phyloP scores from a whole-genome alignment of 2,113 vertebrate genomes.

The Gavia stellata region DNA sequence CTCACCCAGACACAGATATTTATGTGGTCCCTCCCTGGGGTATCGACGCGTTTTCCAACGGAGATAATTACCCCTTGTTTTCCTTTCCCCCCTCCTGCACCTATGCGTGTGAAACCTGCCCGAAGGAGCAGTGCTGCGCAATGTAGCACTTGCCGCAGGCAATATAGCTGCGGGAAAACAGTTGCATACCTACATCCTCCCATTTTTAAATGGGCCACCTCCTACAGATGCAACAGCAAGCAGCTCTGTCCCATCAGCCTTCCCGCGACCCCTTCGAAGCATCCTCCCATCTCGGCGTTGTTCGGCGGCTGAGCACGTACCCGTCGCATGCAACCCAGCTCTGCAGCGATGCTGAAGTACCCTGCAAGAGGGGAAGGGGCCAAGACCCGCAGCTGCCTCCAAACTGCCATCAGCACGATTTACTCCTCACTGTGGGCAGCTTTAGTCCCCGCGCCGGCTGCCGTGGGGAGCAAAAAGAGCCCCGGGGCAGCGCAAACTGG shows the following conservation, averaged over 20 bases:
- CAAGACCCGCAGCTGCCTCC: not conserved
- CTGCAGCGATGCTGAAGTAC: not conserved
- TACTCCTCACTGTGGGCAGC: fast-evolving
- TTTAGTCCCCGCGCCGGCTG: not conserved
- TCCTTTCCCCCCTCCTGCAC: not conserved
- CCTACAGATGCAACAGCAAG: not conserved
- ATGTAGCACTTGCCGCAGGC: not conserved
- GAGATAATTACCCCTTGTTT: fast-evolving
- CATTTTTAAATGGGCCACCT: not conserved
- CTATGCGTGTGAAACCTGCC: not conserved
- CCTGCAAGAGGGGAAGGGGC: not conserved
- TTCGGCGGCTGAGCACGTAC: not conserved
- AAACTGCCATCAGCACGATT: not conserved
- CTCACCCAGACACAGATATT: not conserved
- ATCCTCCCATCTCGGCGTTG: not conserved
- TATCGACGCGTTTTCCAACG: not conserved
- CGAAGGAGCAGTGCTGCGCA: not conserved
- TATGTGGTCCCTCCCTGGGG: not conserved
- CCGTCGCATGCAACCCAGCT: fast-evolving
- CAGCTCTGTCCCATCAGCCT: not conserved
- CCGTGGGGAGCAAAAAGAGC: not conserved
- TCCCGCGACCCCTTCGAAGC: not conserved
- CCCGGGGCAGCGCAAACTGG: not conserved
- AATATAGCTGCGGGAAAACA: not conserved
- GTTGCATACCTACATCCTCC: not conserved